phyloP scores from a whole-genome alignment of 2,113 vertebrate genomes.

The Tyrannus savana region DNA sequence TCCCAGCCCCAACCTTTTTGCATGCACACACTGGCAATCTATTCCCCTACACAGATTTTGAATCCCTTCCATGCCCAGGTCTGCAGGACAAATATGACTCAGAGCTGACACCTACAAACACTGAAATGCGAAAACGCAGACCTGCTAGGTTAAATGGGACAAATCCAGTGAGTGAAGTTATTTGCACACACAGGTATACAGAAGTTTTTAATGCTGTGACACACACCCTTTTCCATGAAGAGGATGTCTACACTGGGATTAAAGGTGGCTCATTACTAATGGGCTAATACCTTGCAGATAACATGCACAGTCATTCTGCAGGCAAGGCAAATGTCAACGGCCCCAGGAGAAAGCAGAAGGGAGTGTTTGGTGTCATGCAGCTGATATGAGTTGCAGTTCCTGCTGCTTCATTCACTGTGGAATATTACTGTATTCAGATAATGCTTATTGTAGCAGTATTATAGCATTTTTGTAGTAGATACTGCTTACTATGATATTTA shows the following conservation, averaged over 20 bases:
- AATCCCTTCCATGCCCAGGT: neutral
- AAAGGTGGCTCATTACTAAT: neutral
- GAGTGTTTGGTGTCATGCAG: neutral
- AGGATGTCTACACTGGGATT: neutral
- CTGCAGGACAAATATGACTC: constrained; percentile 8
- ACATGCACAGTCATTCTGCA: constrained; percentile 37
- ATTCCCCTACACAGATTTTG: neutral
- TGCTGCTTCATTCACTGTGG: neutral
- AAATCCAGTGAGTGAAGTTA: neutral
- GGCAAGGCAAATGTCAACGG: neutral
- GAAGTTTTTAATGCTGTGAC: neutral
- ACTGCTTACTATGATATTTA: neutral
- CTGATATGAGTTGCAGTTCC: neutral
- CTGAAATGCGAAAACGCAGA: neutral
- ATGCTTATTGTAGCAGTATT: neutral
- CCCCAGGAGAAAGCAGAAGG: neutral
- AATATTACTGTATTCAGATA: neutral
- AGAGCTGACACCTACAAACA: neutral
- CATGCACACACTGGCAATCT: neutral
- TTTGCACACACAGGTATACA: neutral
- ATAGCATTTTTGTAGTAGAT: neutral
- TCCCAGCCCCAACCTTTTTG: neutral
- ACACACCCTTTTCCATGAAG: neutral
- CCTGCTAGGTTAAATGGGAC: neutral
- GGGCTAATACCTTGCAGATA: neutral